These are phyloP conservation scores for Cephus spinipes DNA, from an alignment of 2,888 invertebrate genomes.

Conservation along the genomic window DNA sequence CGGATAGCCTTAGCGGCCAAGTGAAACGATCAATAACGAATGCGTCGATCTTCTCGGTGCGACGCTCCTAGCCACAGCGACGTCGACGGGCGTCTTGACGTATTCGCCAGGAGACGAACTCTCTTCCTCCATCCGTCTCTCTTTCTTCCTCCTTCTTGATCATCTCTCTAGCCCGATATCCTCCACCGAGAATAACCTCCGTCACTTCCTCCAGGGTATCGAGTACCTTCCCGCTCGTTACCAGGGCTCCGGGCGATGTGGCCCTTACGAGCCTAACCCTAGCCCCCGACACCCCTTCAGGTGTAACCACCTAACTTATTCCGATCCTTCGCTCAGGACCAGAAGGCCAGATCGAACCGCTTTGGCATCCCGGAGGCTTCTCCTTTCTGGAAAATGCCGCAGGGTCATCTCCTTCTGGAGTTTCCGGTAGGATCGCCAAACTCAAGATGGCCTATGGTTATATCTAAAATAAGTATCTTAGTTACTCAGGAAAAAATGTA, in stretches of 20 bases:
- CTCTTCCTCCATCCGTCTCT: neutral
- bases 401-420: neutral
- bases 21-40: conserved; percentile 11
- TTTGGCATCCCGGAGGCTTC: neutral
- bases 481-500: neutral
- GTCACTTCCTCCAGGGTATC: neutral
- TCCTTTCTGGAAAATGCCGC: neutral
- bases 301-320: neutral
- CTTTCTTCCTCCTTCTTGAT: neutral
- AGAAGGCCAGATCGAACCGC: neutral
- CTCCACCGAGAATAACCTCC: neutral
- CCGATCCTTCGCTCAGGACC: neutral
- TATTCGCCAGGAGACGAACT: neutral
- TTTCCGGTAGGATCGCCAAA: neutral
- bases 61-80: neutral
- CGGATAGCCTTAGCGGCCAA: conserved; percentile 3
- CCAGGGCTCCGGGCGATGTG: neutral
- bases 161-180: neutral
- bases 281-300: neutral
- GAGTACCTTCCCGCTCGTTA: neutral
- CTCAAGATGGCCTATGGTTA: neutral
- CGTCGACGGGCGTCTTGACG: neutral
- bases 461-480: neutral
- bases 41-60: conserved; percentile 5
- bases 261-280: neutral